These are phyloP conservation scores for Ispidina picta DNA, from an alignment of 2,797 vertebrate species.

Conservation along the genomic window DNA sequence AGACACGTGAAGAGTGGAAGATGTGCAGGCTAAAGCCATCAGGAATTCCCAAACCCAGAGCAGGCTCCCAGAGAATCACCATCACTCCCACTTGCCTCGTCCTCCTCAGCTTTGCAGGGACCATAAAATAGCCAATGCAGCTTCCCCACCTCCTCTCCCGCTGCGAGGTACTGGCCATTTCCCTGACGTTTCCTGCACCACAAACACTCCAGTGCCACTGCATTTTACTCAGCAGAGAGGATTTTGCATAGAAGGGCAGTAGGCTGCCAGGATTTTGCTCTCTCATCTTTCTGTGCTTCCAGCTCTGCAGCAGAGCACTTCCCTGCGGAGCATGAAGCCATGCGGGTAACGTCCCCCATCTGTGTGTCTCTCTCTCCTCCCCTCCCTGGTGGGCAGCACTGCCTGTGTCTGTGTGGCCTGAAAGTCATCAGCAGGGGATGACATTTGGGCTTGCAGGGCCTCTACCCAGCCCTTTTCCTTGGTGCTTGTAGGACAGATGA, in stretches of 20 bases:
- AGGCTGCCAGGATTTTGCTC: constrained; percentile 1
- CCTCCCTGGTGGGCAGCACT: background rate
- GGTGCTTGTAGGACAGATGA: background rate
- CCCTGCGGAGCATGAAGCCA: constrained; percentile 25
- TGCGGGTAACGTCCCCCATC: constrained; percentile 30
- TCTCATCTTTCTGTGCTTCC: background rate
- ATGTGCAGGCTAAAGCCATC: background rate
- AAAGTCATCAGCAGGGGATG: rapidly evolving
- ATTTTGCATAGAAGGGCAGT: background rate
- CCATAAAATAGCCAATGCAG: background rate
- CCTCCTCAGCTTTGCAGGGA: background rate
- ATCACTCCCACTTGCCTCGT: background rate
- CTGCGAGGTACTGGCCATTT: background rate
- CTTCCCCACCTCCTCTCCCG: background rate
- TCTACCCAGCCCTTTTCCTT: background rate
- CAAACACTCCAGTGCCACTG: background rate
- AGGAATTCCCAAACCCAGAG: background rate
- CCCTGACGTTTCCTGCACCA: background rate
- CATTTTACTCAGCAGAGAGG: background rate
- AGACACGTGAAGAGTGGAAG: background rate
- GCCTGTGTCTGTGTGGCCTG: background rate
- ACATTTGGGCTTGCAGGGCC: background rate
- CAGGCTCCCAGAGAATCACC: background rate
- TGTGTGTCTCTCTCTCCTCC: constrained; percentile 10
- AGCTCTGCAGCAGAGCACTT: background rate